Evolutionary conservation across 37 sponge, comb jelly and placozoan species (phyloP), one percentile per base, ranked within the genome.

Genomic region (Tethya wilhelma): DNA sequence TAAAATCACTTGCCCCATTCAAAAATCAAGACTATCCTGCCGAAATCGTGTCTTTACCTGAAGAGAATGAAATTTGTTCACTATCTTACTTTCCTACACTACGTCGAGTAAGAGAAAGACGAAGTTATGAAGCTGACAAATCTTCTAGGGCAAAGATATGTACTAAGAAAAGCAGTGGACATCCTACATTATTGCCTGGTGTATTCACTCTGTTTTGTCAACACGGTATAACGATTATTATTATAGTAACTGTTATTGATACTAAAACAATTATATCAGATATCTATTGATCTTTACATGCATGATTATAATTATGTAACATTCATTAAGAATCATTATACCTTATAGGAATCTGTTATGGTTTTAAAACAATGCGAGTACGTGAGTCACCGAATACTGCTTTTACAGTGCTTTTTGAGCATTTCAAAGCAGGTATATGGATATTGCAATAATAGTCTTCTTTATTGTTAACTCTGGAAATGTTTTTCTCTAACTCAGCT

Each of bases 181-280:
- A 81, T 58, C 82, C 82, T 14, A 58, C 72, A 4, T 53, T 81
- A 14, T 20, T 68, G 23, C 82, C 82, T 19, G 82, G 72, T 22
- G 58, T 81, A 38, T 81, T 81, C 64, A 81, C 82, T 42, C 19
- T 81, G 30, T 81, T 70, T 37, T 81, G 82, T 70, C 72, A 46
- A 32, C 82, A 81, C 37, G 82, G 82, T 81, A 26, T 44, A 53
- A 29, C 6, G 19, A n/a, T n/a, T n/a, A n/a, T n/a, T n/a, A n/a
- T n/a, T n/a, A n/a, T n/a, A n/a, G n/a, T n/a, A n/a, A n/a, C 62
- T 62, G 38, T 30, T 7, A n/a, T n/a, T n/a, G n/a, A n/a, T n/a
- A n/a, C n/a, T n/a, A n/a, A n/a, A n/a, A n/a, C n/a, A n/a, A n/a
- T n/a, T n/a, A n/a, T n/a, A n/a, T n/a, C n/a, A n/a, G n/a, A n/a